These are phyloP conservation scores for Mycteria americana DNA, from an alignment of 2,797 vertebrate species.

Conservation along the genomic window DNA sequence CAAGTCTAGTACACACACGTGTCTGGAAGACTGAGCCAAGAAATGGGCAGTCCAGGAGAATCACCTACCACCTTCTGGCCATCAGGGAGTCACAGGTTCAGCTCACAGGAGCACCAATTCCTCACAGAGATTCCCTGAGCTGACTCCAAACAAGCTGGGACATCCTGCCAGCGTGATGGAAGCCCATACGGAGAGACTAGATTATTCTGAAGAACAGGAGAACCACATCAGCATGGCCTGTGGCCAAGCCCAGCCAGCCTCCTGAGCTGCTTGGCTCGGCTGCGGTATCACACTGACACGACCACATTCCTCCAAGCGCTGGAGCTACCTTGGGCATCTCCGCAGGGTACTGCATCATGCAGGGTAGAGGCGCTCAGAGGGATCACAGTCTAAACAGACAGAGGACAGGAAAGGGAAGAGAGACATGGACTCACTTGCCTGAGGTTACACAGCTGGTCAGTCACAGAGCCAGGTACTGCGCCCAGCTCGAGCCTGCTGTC, in stretches of 20 bases:
- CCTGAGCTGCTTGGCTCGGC: background rate
- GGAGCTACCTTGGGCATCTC: background rate
- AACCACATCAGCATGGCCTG: background rate
- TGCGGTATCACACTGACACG: background rate
- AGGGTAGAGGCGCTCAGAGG: background rate
- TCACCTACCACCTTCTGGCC: background rate
- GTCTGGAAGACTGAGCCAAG: background rate
- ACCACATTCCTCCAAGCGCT: background rate
- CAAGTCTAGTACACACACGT: background rate
- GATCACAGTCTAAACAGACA: background rate
- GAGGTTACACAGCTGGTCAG: background rate
- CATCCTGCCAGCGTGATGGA: background rate
- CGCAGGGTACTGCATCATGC: accelerated
- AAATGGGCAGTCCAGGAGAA: background rate
- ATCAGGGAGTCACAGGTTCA: background rate
- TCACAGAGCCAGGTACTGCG: background rate
- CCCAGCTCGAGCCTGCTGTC: background rate
- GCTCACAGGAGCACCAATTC: background rate
- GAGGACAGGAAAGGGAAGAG: background rate
- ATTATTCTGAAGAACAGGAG: background rate
- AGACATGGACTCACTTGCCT: background rate
- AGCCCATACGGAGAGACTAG: background rate
- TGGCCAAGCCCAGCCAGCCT: background rate
- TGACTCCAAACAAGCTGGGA: background rate
- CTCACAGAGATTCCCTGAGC: background rate